phyloP scores from a whole-genome alignment of 2,113 vertebrate genomes.

The Alaudala cheleensis region DNA sequence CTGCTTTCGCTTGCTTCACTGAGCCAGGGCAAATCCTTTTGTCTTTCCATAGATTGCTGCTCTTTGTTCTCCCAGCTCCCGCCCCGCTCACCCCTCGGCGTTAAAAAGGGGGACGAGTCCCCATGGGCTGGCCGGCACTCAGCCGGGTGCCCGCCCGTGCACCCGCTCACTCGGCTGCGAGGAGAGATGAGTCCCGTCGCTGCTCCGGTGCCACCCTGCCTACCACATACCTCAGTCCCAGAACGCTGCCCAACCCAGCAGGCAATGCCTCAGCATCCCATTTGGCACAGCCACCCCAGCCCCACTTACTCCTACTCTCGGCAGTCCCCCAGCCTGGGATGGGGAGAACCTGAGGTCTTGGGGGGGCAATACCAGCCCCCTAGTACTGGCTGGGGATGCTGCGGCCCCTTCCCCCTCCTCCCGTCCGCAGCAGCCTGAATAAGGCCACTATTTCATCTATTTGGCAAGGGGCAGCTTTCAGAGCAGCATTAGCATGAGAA shows the following conservation, averaged over 20 bases:
- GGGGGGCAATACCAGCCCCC: not conserved
- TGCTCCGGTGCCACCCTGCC: not conserved
- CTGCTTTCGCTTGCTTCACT: slow-evolving; percentile 91
- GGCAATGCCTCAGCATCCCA: not conserved
- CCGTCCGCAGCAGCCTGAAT: slow-evolving; percentile 83
- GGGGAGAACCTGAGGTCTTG: not conserved
- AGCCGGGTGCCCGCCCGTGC: not conserved
- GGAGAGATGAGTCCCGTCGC: not conserved
- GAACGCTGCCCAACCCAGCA: fast-evolving
- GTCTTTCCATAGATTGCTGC: slow-evolving; percentile 92
- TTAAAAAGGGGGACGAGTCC: slow-evolving; percentile 61
- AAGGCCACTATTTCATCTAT: slow-evolving; percentile 93
- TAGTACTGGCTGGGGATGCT: not conserved
- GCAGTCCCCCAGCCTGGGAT: not conserved
- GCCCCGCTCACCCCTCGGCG: slow-evolving; percentile 59
- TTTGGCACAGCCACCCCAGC: not conserved
- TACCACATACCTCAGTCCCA: not conserved
- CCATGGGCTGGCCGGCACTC: not conserved
- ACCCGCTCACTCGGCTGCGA: not conserved
- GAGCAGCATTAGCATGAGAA: slow-evolving; percentile 94
- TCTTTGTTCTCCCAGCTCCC: slow-evolving; percentile 84
- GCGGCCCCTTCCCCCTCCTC: slow-evolving; percentile 55
- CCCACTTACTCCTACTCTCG: fast-evolving
- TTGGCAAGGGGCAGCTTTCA: slow-evolving; percentile 92
- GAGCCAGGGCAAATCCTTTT: slow-evolving; percentile 86